These are phyloP conservation scores for Synanthedon tipuliformis DNA, from an alignment of 2,888 invertebrate genomes.

Conservation along the genomic window DNA sequence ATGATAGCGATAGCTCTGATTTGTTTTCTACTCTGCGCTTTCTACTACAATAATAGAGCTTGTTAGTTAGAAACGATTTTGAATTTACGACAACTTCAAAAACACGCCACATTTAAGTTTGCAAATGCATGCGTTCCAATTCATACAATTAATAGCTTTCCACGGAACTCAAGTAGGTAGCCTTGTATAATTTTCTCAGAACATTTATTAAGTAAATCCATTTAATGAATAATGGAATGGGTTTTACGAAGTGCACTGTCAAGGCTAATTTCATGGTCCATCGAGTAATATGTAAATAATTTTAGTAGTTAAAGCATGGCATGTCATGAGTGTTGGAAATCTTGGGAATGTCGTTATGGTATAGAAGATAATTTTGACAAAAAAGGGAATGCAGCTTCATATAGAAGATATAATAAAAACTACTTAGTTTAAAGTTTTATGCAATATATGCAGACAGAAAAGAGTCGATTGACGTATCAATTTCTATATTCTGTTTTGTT, in stretches of 20 bases:
- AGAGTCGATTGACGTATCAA: too few species aligned
- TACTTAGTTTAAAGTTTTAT: too few species aligned
- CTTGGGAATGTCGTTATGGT: too few species aligned
- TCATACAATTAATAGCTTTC: slow-evolving; percentile 20
- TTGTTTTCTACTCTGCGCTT: slow-evolving; percentile 28
- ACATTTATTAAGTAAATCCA: slow-evolving; percentile 11
- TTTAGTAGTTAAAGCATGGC: neutral
- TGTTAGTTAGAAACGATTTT: slow-evolving; percentile 12
- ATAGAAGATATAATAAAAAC: too few species aligned
- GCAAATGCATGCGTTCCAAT: slow-evolving; percentile 29
- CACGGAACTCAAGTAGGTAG: slow-evolving; percentile 22
- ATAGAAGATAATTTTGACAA: too few species aligned
- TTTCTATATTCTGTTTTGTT: too few species aligned
- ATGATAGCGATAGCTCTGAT: slow-evolving; percentile 27
- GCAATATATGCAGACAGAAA: too few species aligned
- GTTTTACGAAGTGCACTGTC: slow-evolving; percentile 22
- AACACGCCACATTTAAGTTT: slow-evolving; percentile 18
- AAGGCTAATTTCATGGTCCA: slow-evolving; percentile 24
- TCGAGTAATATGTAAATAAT: slow-evolving; percentile 1
- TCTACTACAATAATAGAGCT: slow-evolving; percentile 18
- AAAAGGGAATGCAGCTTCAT: too few species aligned
- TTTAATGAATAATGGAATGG: slow-evolving; percentile 1
- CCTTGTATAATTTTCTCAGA: slow-evolving; percentile 25
- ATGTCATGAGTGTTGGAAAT: too few species aligned
- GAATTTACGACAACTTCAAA: slow-evolving; percentile 23